Base-by-base conservation (phyloP, 2,113 vertebrate genomes). In the Polyodon spathula region DNA sequence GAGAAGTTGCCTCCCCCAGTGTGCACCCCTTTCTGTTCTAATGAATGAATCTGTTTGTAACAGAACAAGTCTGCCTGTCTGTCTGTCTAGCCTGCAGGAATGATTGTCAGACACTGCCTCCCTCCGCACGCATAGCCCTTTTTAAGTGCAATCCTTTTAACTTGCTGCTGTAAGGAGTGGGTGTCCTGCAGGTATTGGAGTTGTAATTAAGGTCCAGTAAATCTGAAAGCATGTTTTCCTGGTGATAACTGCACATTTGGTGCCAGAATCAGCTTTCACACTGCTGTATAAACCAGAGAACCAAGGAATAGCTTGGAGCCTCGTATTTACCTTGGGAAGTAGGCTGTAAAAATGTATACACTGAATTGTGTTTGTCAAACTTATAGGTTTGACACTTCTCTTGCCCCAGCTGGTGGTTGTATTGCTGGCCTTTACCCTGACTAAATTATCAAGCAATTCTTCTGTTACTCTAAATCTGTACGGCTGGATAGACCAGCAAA, bases 181-280 rank as follows among this genome's bases (percentile, higher is more conserved):
- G 46, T 59, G 37, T 48, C 14, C 48, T 48, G 53, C 15, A 48
- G 51, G 53, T 48, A 53, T 39, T 41, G 43, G 54, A 12, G 41
- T 48, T 55, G 27, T 65, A 48, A 64, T 56, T 48, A 66, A 39
- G 44, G 48, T 54, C 38, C 37, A 40, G 17, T 64, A 55, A 37
- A 38, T 9, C 39, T 37, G 38, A 12, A 43, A 27, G 16, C 11
- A 41, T 4, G 40, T 40, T 59, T 39, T 10, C 40, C 39, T 14
- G 8, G 6, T 43, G 8, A 43, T 43, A 16, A 63, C 57, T 58
- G 27, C 61, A 66, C 64, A 70, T 70, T 58, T 70, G 64, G 68
- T 39, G 59, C 15, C 61, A 66, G 64, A 54, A 50, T 50, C 46
- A 50, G 11, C n/a, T n/a, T n/a, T n/a, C n/a, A n/a, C n/a, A n/a